A percentile compares a stretch with the other conserved stretches of the same genome.
phyloP scores from a whole-genome alignment of 2,113 vertebrate genomes.

The Carlito syrichta region DNA sequence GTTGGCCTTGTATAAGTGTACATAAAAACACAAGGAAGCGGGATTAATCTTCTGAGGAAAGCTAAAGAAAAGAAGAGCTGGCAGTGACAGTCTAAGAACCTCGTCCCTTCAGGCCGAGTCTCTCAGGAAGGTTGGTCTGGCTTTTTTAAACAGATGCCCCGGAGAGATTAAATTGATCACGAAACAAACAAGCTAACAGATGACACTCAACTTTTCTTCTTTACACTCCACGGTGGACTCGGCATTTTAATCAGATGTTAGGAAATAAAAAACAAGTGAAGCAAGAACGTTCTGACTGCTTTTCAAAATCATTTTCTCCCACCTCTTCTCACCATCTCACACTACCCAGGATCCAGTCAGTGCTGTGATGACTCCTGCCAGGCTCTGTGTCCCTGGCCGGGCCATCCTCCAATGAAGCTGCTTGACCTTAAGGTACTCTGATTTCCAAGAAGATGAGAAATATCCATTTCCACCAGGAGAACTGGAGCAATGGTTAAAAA shows the following conservation, averaged over 20 bases:
- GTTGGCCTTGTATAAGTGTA: background rate
- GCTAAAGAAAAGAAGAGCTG: background rate
- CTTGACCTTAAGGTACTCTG: background rate
- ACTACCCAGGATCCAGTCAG: background rate
- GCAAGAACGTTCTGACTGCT: background rate
- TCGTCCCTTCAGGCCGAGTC: background rate
- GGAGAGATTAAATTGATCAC: background rate
- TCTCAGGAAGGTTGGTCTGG: background rate
- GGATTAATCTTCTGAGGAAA: constrained; percentile 10
- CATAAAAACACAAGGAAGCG: background rate
- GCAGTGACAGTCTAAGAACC: background rate
- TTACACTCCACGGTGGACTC: background rate
- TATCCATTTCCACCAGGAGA: constrained; percentile 26
- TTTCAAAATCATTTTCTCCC: constrained; percentile 46
- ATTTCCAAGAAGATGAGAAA: constrained; percentile 21
- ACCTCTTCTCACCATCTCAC: background rate
- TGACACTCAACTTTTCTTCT: background rate
- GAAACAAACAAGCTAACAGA: constrained; percentile 41
- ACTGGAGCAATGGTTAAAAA: constrained; percentile 35
- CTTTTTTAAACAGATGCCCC: background rate
- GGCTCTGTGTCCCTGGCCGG: background rate
- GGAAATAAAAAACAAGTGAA: background rate
- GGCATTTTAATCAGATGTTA: constrained; percentile 38
- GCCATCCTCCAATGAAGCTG: background rate
- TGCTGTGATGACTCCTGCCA: background rate